These are phyloP conservation scores for Semaprochilodus insignis DNA, from an alignment of 2,797 vertebrate species.

Conservation along the genomic window DNA sequence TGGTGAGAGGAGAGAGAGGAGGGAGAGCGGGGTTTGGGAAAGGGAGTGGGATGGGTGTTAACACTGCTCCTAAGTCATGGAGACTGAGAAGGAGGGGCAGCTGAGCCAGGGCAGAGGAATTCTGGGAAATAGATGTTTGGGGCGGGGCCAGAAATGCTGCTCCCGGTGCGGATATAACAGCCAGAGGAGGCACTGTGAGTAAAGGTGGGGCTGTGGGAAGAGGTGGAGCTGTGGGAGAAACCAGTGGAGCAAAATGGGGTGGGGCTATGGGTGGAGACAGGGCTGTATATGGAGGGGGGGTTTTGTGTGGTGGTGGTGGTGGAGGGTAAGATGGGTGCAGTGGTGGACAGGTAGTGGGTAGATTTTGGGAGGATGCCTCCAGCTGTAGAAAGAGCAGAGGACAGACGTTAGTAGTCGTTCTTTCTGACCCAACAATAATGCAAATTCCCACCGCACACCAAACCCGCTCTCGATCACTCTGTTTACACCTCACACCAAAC, in stretches of 20 bases:
- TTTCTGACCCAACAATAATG: too few species aligned
- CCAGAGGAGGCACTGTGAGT: not conserved
- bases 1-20: conserved; percentile 18
- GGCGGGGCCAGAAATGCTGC: not conserved
- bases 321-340: not conserved
- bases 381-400: not conserved
- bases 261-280: not conserved
- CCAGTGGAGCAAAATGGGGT: not conserved
- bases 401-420: too few species aligned
- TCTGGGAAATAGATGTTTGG: not conserved
- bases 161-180: not conserved
- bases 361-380: conserved; percentile 30
- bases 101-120: not conserved
- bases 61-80: not conserved
- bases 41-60: conserved; percentile 19
- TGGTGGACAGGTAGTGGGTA: not conserved
- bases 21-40: conserved; percentile 38
- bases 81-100: not conserved
- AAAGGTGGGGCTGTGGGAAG: conserved; percentile 4
- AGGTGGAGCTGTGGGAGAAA: not conserved
- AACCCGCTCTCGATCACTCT: too few species aligned
- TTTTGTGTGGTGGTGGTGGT: not conserved
- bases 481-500: too few species aligned
- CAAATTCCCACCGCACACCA: too few species aligned
- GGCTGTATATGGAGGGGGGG: not conserved